Conservation (phyloP, 2,113 vertebrate genomes). For the Dunckerocampus dactyliophorus region DNA sequence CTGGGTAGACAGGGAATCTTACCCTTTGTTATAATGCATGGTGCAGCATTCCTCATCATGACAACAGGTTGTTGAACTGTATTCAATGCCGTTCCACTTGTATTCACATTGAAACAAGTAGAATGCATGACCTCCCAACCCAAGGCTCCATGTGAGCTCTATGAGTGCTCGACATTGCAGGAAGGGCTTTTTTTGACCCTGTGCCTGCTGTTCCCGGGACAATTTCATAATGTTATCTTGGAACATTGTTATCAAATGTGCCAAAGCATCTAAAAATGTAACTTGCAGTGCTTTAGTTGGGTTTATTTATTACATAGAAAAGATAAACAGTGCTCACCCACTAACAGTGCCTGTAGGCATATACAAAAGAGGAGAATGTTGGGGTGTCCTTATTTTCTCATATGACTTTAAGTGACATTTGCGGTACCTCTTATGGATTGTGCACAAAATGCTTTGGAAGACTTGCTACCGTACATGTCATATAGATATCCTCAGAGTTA, state of each 20-base stretch:
- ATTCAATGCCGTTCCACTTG: not conserved
- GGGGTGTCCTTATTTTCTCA: too few species aligned
- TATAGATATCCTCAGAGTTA: too few species aligned
- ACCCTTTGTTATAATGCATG: not conserved
- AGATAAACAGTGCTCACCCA: not conserved
- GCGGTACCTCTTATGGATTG: too few species aligned
- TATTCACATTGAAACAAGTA: not conserved
- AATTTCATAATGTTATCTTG: slow-evolving; percentile 4
- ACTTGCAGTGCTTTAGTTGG: slow-evolving; percentile 2
- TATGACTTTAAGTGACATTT: too few species aligned
- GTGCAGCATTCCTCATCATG: not conserved
- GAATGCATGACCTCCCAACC: not conserved
- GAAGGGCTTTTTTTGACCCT: not conserved
- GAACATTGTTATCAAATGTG: slow-evolving; percentile 11
- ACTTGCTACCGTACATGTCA: too few species aligned
- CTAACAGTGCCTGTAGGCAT: not conserved
- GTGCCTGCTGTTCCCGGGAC: not conserved
- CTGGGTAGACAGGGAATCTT: too few species aligned
- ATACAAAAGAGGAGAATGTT: not conserved
- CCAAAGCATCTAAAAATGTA: slow-evolving; percentile 2
- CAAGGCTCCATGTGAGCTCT: too few species aligned
- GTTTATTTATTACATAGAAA: slow-evolving; percentile 1
- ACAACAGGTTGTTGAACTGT: not conserved
- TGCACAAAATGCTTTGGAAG: too few species aligned
- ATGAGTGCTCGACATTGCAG: not conserved